Percentiles rank a stretch among this genome's conserved stretches.
Evolutionary conservation across 92 coral and sea anemone species (phyloP).

Genomic region (Nematostella vectensis): DNA sequence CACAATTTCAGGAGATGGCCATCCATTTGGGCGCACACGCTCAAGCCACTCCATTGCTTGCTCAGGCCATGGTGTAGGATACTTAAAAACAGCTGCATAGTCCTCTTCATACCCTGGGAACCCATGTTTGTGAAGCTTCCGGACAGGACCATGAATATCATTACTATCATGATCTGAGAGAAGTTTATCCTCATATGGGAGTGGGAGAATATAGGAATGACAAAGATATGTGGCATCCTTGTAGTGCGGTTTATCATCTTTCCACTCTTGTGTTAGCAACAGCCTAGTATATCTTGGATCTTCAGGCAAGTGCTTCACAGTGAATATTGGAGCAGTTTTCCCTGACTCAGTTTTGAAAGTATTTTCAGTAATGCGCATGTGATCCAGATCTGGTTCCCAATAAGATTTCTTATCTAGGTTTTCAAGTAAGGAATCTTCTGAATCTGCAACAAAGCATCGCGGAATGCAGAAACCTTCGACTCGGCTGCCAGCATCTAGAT

Average conservation of each 20-base stretch:
- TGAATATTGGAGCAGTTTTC: constrained; percentile 38
- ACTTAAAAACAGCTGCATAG: constrained; percentile 43
- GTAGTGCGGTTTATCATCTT: constrained; percentile 41
- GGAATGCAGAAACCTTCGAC: constrained; percentile 69
- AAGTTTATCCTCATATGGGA: constrained; percentile 1
- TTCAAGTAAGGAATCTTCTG: neutral
- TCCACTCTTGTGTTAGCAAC: constrained; percentile 46
- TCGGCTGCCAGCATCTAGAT: constrained; percentile 50
- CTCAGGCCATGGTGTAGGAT: constrained; percentile 69
- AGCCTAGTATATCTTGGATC: constrained; percentile 62
- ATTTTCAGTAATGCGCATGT: constrained; percentile 11
- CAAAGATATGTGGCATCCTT: constrained; percentile 28
- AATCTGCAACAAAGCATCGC: constrained; percentile 28
- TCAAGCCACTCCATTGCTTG: constrained; percentile 78
- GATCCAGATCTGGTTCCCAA: constrained; percentile 62
- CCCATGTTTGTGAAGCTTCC: constrained; percentile 27
- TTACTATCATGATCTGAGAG: neutral
- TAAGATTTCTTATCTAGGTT: constrained; percentile 9
- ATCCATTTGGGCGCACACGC: constrained; percentile 52
- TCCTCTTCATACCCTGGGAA: constrained; percentile 36
- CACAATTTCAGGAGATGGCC: constrained; percentile 72
- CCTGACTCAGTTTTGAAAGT: constrained; percentile 11
- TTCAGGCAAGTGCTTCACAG: constrained; percentile 39
- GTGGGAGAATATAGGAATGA: constrained; percentile 40
- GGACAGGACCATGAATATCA: constrained; percentile 61